Evolutionary conservation across 2,113 vertebrate genomes (phyloP).

Genomic region (Chroicocephalus ridibundus): DNA sequence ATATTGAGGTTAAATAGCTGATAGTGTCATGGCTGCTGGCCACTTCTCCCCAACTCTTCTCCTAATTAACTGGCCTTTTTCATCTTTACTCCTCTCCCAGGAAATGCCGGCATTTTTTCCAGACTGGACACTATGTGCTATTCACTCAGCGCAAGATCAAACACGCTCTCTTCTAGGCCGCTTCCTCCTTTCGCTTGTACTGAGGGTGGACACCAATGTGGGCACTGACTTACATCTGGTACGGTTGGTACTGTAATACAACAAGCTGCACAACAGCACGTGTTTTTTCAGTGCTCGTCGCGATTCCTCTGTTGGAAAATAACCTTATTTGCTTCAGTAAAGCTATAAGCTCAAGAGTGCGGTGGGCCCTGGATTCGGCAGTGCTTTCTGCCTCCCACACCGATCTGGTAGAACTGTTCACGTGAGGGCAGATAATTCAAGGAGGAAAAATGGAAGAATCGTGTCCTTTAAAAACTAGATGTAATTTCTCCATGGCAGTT

Average conservation of each 20-base stretch:
- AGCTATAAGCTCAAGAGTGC: not conserved
- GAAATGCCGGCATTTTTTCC: not conserved
- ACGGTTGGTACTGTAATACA: not conserved
- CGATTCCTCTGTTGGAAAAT: not conserved
- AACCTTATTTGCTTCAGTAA: not conserved
- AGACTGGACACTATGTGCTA: not conserved
- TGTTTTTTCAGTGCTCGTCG: not conserved
- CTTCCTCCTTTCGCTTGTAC: not conserved
- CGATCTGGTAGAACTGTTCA: not conserved
- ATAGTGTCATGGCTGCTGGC: not conserved
- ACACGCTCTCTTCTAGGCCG: fast-evolving
- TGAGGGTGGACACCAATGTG: not conserved
- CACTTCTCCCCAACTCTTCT: not conserved
- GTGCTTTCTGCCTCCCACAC: not conserved
- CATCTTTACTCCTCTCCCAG: not conserved
- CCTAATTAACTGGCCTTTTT: not conserved
- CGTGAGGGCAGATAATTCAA: not conserved
- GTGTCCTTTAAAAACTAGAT: not conserved
- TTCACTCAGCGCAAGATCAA: not conserved
- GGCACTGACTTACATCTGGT: not conserved
- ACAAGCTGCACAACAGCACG: not conserved
- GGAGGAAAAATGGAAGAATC: not conserved
- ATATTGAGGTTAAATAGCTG: not conserved
- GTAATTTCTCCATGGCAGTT: not conserved
- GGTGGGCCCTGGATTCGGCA: not conserved